Conservation (phyloP, 2,888 invertebrate species). For the Athripsodes cinereus region DNA sequence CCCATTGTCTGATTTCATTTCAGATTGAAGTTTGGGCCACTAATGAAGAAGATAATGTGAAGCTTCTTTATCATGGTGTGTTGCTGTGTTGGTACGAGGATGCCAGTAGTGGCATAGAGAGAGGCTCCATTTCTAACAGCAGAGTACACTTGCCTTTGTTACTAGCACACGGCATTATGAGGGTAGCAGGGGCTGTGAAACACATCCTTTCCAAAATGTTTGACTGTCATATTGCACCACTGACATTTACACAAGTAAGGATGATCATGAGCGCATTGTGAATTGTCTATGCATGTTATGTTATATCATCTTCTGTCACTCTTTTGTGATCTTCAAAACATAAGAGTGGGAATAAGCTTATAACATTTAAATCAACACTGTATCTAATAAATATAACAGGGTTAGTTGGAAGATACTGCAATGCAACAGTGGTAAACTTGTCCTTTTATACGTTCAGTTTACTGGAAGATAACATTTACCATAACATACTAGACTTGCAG, state of each 20-base stretch:
- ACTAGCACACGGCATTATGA: slow-evolving; percentile 43
- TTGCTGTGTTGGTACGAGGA: slow-evolving; percentile 38
- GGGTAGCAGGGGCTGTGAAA: slow-evolving; percentile 37
- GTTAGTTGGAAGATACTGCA: too few species aligned
- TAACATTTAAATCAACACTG: too few species aligned
- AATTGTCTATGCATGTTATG: too few species aligned
- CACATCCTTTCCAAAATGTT: slow-evolving; percentile 39
- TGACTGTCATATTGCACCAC: slow-evolving; percentile 44
- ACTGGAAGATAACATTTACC: too few species aligned
- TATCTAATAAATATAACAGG: too few species aligned
- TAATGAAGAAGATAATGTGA: slow-evolving; percentile 32
- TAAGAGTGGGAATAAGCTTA: too few species aligned
- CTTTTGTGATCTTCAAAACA: too few species aligned
- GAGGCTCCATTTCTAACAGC: slow-evolving; percentile 31
- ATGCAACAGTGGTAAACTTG: too few species aligned
- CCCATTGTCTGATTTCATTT: slow-evolving; percentile 20
- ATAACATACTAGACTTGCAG: too few species aligned
- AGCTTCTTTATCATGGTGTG: slow-evolving; percentile 35
- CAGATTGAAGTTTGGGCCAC: slow-evolving; percentile 38
- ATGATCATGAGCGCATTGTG: neutral
- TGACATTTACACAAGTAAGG: slow-evolving; percentile 41
- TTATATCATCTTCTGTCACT: neutral
- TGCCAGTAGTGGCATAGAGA: slow-evolving; percentile 25
- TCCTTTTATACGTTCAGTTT: too few species aligned
- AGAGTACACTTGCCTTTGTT: slow-evolving; percentile 42